A percentile compares a stretch with the other conserved stretches of the same genome.
Evolutionary conservation across 92 coral and sea anemone genomes (phyloP).

Genomic region (Nematostella vectensis): DNA sequence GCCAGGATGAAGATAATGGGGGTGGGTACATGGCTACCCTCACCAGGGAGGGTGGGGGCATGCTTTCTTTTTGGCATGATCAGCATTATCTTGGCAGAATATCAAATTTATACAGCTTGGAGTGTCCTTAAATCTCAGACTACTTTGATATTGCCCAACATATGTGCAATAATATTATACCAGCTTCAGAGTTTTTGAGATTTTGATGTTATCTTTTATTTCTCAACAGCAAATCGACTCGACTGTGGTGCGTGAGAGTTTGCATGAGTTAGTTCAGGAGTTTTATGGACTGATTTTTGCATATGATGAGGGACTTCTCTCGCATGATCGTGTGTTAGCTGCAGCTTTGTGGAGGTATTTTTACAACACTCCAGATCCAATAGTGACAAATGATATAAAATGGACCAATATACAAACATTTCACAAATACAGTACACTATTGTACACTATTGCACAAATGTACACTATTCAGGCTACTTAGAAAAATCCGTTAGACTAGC

Average conservation of each 20-base stretch:
- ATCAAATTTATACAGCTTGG: background rate
- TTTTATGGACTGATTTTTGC: conserved; percentile 92
- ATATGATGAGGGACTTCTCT: conserved; percentile 93
- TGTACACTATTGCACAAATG: no score
- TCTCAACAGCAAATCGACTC: conserved; percentile 67
- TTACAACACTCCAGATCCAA: background rate
- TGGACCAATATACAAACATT: no score
- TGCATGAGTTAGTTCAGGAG: conserved; percentile 65
- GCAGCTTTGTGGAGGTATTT: conserved; percentile 92
- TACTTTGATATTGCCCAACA: no score
- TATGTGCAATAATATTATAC: no score
- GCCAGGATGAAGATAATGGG: conserved; percentile 94
- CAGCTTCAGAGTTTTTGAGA: no score
- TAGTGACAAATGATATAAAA: no score
- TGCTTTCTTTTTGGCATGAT: background rate
- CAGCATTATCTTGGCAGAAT: background rate
- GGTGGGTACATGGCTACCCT: conserved; percentile 39
- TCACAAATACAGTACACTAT: no score
- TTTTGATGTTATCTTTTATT: no score
- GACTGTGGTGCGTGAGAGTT: conserved; percentile 49
- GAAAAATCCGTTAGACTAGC: no score
- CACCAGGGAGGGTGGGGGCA: background rate
- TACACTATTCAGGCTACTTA: no score
- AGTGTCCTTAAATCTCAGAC: no score
- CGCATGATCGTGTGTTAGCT: conserved; percentile 88